Base-by-base conservation (phyloP, 2,888 invertebrate genomes). In the Junonia oenone region DNA sequence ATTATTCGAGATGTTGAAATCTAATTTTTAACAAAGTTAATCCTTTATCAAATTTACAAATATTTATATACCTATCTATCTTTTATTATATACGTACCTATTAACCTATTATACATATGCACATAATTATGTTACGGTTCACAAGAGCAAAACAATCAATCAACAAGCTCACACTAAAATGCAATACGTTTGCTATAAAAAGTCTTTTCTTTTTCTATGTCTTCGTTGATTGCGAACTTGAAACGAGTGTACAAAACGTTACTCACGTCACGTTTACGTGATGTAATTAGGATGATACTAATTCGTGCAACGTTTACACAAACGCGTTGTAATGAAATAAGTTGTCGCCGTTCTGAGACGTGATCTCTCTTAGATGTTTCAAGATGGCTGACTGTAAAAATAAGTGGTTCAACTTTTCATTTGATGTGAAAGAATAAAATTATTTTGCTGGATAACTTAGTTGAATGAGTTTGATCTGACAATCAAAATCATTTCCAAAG, bases 231-330 rank as follows among this genome's bases (percentile, higher is more conserved):
- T 53, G 46, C 46, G 19, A 37, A 38, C 38, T 27, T 53, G 46
- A 47, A 53, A 47, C 38, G 29, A 38, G 47, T 47, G 13, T 47
- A 53, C 45, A 35, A 48, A 52, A 29, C 51, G 26, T 40, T 17
- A 11, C 45, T 46, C 37, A 8, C 26, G 49, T 38, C 53, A 48
- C 53, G 49, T 53, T 53, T 50, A 29, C 40, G 19, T 53, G 35
- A 50, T 50, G 49, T 50, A 53, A 57, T 57, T 53, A 46, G 31
- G 46, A 14, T 46, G 49, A 53, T 45, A 53, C 38, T 57, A 53
- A 57, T 57, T 50, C 53, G 52, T 49, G 48, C 48, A 46, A 15
- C 27, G 47, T 38, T 47, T 53, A 45, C 45, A 50, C 46, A 35
- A 26, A 53, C 45, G 26, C 33, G 40, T 45, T 37, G 45, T 49